A percentile compares a stretch with the other conserved stretches of the same genome.
Evolutionary conservation across 2,888 invertebrate genomes (phyloP).

Genomic region (Pycnomerus fuliginosus): DNA sequence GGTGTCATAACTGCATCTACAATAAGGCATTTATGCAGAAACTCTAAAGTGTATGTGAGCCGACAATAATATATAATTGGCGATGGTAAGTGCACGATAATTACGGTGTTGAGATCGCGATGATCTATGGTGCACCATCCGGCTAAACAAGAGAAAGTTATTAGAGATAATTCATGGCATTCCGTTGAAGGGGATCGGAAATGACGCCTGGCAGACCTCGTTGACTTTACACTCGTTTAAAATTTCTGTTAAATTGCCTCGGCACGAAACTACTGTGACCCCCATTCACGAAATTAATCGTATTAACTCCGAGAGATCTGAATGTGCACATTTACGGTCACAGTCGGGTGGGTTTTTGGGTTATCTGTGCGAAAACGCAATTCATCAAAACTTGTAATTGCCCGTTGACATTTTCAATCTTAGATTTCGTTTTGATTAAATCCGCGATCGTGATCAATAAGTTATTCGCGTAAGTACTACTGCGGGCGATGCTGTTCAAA

Average conservation of each 20-base stretch:
- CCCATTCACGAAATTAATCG: constrained; percentile 19
- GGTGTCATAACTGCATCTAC: no score
- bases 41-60: no score
- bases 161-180: constrained; percentile 9
- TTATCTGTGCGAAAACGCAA: constrained; percentile 20
- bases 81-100: constrained; percentile 9
- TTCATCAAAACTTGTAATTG: no score
- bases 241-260: no score
- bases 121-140: constrained; percentile 5
- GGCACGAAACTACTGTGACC: constrained; percentile 7
- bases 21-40: no score
- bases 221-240: no score
- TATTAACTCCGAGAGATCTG: constrained; percentile 20
- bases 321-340: constrained; percentile 23
- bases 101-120: constrained; percentile 5
- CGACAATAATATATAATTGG: no score
- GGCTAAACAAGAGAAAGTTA: constrained; percentile 4
- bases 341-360: constrained; percentile 20
- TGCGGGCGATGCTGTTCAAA: no score
- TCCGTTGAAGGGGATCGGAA: constrained; percentile 3
- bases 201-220: constrained; percentile 4
- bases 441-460: no score
- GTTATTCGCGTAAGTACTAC: no score
- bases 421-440: no score
- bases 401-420: no score